Evolutionary conservation across 1,140 invertebrate species (phyloP), one percentile per base, ranked within the genome.

Genomic region (Drosophila miranda): DNA sequence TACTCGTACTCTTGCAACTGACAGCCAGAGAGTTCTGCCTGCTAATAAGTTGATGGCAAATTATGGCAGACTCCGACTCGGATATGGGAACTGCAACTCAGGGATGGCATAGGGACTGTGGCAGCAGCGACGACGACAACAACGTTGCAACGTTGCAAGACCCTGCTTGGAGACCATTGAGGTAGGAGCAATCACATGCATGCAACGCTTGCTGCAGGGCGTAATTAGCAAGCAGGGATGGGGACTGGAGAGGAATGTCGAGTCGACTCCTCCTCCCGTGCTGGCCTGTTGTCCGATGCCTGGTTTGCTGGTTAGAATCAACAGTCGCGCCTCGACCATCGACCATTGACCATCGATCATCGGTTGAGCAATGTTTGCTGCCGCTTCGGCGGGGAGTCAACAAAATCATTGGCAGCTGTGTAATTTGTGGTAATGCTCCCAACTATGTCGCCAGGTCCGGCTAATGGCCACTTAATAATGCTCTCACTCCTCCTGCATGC

Each of bases 391-490:
- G 8, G 49, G 49, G 11, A 34, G 30, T 62, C 41, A 43, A 26
- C 44, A 44, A 51, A 58, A 38, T 66, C 72, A 76, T 76, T 75
- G 51, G 45, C 55, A 53, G 74, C 74, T 62, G 54, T 76, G 75
- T 72, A 69, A 79, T 79, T 79, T 78, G 75, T 73, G 69, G 55
- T 23, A 3, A 23, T 58, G 53, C 64, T 66, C 60, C 53, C 57
- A 51, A 57, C 58, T 53, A 28, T 38, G 52, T 82, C 70, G 54
- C 79, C 69, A n/a, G 46, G 50, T 53, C 50, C 26, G 55, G 57
- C 75, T 83, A 87, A 87, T 89, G 78, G 81, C 50, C 76, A 72
- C 68, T 89, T 89, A 89, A 89, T 89, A 89, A 89, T 78, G 74
- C 26, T 61, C 57, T 42, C 46, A 46, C 54, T 62, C 56, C 56